phyloP scores from a whole-genome alignment of 37 sponge, comb jelly and placozoan genomes.

The Theonella swinhoei region DNA sequence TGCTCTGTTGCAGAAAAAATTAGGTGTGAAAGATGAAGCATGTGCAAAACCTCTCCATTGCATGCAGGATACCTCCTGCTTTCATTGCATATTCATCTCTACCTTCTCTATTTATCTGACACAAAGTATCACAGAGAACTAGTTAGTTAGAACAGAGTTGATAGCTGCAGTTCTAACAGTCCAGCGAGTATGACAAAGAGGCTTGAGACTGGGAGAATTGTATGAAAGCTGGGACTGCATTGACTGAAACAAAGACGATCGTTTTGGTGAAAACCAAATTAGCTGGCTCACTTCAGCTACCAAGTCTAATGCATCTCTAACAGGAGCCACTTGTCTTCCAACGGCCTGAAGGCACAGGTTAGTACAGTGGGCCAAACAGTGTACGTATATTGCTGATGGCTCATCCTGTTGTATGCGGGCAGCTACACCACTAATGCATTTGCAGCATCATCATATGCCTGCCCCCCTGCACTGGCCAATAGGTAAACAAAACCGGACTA shows the following conservation, averaged over 20 bases:
- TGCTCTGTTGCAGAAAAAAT: slow-evolving; percentile 25
- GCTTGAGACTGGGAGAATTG: slow-evolving; percentile 8
- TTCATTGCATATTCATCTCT: slow-evolving; percentile 11
- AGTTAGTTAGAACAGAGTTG: slow-evolving; percentile 31
- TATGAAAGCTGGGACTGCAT: neutral
- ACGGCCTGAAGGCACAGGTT: slow-evolving; percentile 18
- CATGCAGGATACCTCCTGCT: slow-evolving; percentile 28
- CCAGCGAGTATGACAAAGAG: slow-evolving; percentile 47
- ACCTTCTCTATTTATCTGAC: slow-evolving; percentile 8
- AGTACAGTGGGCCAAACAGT: slow-evolving; percentile 16
- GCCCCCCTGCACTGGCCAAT: slow-evolving; percentile 33
- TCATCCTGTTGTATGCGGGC: slow-evolving; percentile 26
- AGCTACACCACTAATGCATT: slow-evolving; percentile 50
- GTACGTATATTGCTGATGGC: slow-evolving; percentile 24
- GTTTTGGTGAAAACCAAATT: slow-evolving; percentile 33
- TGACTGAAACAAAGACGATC: neutral
- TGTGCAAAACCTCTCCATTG: slow-evolving; percentile 49
- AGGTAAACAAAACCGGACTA: slow-evolving; percentile 29
- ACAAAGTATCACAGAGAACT: slow-evolving; percentile 4
- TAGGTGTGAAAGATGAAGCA: slow-evolving; percentile 41
- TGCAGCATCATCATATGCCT: slow-evolving; percentile 54
- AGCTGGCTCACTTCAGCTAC: slow-evolving; percentile 11
- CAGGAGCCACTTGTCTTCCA: neutral
- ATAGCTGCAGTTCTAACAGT: slow-evolving; percentile 37
- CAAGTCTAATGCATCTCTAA: slow-evolving; percentile 35